Conservation (phyloP, 2,888 invertebrate genomes). For the Stenodema calcarata region DNA sequence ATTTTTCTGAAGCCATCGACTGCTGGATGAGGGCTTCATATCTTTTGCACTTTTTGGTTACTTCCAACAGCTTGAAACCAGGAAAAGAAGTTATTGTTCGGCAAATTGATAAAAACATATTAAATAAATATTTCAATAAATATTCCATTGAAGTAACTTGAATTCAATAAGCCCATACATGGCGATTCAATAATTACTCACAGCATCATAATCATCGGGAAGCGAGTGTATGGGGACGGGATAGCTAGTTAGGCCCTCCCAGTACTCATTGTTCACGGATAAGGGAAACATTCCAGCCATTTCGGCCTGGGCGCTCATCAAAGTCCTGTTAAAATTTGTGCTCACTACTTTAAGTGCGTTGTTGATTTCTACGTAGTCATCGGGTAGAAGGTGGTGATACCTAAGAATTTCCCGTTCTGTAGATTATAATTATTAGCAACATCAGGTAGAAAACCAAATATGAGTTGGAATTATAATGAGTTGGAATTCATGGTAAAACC, state of each 20-base stretch:
- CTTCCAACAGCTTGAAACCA: neutral
- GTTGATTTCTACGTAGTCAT: neutral
- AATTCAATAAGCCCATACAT: too few species aligned
- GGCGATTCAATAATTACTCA: neutral
- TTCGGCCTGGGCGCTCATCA: slow-evolving; percentile 74
- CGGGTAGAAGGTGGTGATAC: neutral
- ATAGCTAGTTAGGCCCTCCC: neutral
- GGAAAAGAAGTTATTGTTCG: too few species aligned
- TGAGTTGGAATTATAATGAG: too few species aligned
- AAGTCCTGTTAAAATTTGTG: slow-evolving; percentile 76
- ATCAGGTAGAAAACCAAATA: too few species aligned
- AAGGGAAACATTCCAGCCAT: slow-evolving; percentile 78
- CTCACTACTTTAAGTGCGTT: slow-evolving; percentile 60
- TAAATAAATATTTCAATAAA: too few species aligned
- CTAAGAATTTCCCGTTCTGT: neutral
- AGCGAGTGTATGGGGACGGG: slow-evolving; percentile 6
- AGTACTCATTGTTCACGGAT: slow-evolving; percentile 57
- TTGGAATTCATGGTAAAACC: too few species aligned
- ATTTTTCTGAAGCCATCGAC: neutral
- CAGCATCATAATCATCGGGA: neutral
- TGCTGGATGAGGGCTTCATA: neutral
- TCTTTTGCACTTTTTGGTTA: neutral
- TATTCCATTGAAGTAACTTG: too few species aligned
- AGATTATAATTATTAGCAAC: too few species aligned
- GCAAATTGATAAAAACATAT: too few species aligned